These are phyloP conservation scores for Oryzias javanicus DNA, from an alignment of 2,113 vertebrate species.

Conservation along the genomic window DNA sequence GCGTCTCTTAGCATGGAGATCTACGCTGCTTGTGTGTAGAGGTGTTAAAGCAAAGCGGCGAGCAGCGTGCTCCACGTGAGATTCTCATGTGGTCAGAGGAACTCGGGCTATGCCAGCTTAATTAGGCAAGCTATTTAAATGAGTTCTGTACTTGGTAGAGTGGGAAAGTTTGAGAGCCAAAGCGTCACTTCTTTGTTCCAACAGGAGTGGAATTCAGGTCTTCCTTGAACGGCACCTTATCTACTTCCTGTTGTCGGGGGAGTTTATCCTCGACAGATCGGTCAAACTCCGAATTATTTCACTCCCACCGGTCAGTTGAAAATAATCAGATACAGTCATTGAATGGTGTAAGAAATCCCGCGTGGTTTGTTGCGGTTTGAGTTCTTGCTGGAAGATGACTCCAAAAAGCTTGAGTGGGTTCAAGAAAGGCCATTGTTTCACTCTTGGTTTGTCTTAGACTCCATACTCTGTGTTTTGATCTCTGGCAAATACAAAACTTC, in stretches of 20 bases:
- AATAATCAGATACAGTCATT: no score
- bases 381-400: no score
- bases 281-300: no score
- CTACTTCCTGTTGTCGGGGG: background rate
- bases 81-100: conserved; percentile 28
- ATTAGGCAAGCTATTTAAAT: no score
- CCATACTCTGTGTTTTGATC: no score
- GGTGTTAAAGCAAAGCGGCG: conserved; percentile 32
- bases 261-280: background rate
- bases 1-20: conserved; percentile 36
- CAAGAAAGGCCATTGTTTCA: no score
- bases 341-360: no score
- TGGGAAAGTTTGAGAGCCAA: conserved; percentile 50
- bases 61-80: conserved; percentile 22
- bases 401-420: no score
- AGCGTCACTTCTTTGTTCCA: conserved; percentile 28
- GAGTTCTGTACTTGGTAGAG: conserved; percentile 26
- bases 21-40: conserved; percentile 28
- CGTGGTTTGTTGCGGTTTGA: no score
- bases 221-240: background rate
- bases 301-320: no score
- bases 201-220: conserved; percentile 20
- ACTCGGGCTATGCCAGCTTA: conserved; percentile 34
- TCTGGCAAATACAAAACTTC: no score
- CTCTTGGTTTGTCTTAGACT: no score